Base-by-base conservation (phyloP, 2,113 vertebrate genomes). In the Narcine bancroftii region DNA sequence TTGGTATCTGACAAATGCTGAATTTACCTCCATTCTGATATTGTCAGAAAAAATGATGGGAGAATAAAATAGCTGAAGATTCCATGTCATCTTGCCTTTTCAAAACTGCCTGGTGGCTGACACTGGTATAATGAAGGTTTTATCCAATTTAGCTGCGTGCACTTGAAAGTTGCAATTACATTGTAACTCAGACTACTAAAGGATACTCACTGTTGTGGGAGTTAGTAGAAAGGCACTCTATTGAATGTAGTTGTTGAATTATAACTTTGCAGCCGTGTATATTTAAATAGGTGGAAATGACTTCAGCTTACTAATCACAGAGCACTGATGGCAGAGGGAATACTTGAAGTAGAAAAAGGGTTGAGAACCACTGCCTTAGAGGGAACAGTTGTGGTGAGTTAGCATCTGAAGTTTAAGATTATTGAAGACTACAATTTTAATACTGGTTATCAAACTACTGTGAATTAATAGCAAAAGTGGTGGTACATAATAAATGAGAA, bases 391-490 rank as follows among this genome's bases (percentile, higher is more conserved):
- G 53, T n/a, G 60, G 33, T 21, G 36, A 87, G 1, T 33, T 36
- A 87, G 56, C 15, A 60, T n/a, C 33, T 36, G 53, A 56, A 36
- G 15, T 87, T 60, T 2, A 29, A 83, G 15, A 13, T 87, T 63
- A 17, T 36, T 39, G 81, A 83, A 87, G n/a, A 24, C 26, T 50
- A 26, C 24, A 50, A 33, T 9, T 24, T 29, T 45, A 4, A 26
- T 50, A 36, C 50, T 85, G 81, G 81, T 36, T 85, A 53, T n/a
- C 60, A 50, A 56, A 85, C 33, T 21, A 15, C 81, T 60, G 50
- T 36, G 36, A 85, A 87, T 87, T 87, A 87, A 87, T 87, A 60
- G 33, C 15, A 87, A 53, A 60, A 60, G 5, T 87, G 53, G 53
- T 60, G 17, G 21, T 21, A 56, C 79, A 83, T 29, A 53, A 11